Base-by-base conservation (phyloP, 2,888 invertebrate genomes). In the Papilio elwesi region DNA sequence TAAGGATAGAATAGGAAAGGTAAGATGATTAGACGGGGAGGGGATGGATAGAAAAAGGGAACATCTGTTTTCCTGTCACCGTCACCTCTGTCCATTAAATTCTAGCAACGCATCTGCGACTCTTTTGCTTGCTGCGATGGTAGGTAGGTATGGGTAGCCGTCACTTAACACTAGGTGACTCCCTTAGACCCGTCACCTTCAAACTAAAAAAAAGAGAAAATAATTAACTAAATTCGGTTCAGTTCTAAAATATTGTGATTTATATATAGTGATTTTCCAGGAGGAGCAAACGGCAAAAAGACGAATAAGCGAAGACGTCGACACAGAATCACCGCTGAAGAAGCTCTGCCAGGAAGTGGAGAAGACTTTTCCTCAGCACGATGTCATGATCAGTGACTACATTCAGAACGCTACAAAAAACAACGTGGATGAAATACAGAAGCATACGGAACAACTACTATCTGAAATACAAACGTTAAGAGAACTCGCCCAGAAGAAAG, bases 401-500 rank as follows among this genome's bases (percentile, higher is more conserved):
- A 95, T 96, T 75, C 95, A 96, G 73, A 94, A 94, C 10, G 92
- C 95, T 0, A 94, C 95, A 0, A 95, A 95, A 74, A 94, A 94
- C 78, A 95, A 94, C 75, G 85, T 95, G 0, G 95, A 95, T 52
- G 94, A 95, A 75, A 94, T 95, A 76, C 95, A 95, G 74, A 93
- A 94, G 78, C 95, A 96, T 77, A 95, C 95, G 3, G 95, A 96
- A 80, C 95, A 96, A 79, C 90, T 96, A 8, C 89, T 95, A 4
- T 89, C 94, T 0, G 96, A 96, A 84, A 95, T 97, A 74, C 94
- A 96, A 81, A 96, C 96, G 0, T 88, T 98, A 74, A 94, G 96
- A 76, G 96, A 96, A 80, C 90, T 97, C 68, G 96, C 97, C 0
- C 95, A 95, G 80, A 95, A 96, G 82, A 98, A 98, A 85, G 98